These are phyloP conservation scores for Eumaeus atala DNA, from an alignment of 1,140 invertebrate species.

Conservation along the genomic window DNA sequence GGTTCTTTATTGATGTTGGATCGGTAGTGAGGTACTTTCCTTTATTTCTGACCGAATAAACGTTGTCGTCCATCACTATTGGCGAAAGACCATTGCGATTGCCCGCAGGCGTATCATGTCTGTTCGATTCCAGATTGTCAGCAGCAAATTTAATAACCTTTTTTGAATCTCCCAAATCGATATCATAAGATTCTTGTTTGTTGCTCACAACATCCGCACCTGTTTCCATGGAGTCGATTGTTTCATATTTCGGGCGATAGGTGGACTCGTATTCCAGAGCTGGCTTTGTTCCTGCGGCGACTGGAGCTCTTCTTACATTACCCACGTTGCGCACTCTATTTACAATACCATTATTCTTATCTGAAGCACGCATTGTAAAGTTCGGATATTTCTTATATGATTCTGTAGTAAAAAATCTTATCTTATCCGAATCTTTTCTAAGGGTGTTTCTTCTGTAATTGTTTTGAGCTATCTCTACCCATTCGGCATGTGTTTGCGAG, in stretches of 20 bases:
- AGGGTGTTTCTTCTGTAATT: conserved; percentile 29
- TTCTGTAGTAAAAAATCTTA: background rate
- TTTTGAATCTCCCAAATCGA: background rate
- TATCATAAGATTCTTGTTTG: background rate
- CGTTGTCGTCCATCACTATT: no score
- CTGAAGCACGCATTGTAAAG: background rate
- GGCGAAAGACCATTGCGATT: no score
- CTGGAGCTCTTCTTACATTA: background rate
- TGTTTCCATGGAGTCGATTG: no score
- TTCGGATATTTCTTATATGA: conserved; percentile 22
- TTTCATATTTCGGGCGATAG: no score
- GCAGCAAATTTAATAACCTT: no score
- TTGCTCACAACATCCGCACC: background rate
- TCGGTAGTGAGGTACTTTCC: no score
- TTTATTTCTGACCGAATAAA: no score
- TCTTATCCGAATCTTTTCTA: background rate
- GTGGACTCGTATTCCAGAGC: background rate
- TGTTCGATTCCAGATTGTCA: no score
- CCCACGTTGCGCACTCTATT: background rate
- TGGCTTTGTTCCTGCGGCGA: background rate
- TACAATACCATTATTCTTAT: background rate
- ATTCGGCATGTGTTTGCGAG: conserved; percentile 33
- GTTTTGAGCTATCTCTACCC: conserved; percentile 60
- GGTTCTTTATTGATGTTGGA: no score
- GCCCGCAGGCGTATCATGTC: no score